Conservation (phyloP, 2,797 vertebrate species). For the Anguilla marmorata region DNA sequence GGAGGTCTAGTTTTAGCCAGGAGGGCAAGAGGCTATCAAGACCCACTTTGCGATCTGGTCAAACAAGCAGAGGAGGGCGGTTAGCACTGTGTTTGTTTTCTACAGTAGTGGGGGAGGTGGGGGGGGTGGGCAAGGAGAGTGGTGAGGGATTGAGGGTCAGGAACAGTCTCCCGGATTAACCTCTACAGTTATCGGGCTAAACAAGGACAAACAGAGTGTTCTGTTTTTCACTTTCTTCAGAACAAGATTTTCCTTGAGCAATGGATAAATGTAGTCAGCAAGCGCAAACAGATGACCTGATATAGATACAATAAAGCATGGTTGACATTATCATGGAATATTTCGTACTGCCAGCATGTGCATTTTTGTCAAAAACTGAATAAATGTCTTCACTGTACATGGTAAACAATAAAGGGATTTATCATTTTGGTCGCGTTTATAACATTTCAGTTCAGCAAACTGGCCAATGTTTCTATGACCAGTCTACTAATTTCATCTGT, state of each 20-base stretch:
- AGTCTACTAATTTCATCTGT: too few relatives aligned
- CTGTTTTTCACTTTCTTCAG: background rate
- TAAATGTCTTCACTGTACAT: background rate
- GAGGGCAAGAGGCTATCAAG: background rate
- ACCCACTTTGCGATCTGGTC: background rate
- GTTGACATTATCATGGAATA: background rate
- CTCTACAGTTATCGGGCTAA: background rate
- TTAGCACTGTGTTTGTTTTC: background rate
- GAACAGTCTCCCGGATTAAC: background rate
- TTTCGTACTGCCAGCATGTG: background rate
- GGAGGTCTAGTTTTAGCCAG: background rate
- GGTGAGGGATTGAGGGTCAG: background rate
- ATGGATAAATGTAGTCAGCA: background rate
- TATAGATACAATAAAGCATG: background rate
- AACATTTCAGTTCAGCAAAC: too few relatives aligned
- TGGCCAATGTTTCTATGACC: too few relatives aligned
- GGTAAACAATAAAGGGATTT: background rate
- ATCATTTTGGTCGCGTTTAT: background rate
- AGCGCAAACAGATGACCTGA: background rate
- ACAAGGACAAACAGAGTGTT: background rate
- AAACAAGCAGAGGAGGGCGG: background rate
- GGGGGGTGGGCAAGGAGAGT: background rate
- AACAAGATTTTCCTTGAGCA: background rate
- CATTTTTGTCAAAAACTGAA: background rate
- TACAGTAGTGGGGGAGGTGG: background rate